Conservation (phyloP, 1,140 invertebrate species). For the Laodelphax striatellus region DNA sequence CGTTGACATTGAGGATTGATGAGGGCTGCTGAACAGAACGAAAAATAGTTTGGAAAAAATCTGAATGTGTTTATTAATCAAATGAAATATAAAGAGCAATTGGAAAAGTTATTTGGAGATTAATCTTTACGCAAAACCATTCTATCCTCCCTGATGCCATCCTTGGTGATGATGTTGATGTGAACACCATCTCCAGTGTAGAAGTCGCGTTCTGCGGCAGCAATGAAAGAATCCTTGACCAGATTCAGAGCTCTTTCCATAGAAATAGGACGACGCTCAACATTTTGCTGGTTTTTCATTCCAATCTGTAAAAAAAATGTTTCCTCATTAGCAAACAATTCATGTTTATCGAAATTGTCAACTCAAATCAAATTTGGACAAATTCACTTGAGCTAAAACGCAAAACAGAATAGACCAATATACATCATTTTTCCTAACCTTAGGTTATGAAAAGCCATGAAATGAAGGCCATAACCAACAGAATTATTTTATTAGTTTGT, state of each 20-base stretch:
- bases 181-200: slow-evolving; percentile 87
- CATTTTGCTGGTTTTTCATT: slow-evolving; percentile 67
- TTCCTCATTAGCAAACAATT: not conserved
- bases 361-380: too few species aligned
- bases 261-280: slow-evolving; percentile 45
- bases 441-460: too few species aligned
- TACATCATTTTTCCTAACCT: too few species aligned
- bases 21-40: too few species aligned
- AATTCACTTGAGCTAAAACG: too few species aligned
- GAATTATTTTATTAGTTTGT: too few species aligned
- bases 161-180: slow-evolving; percentile 83
- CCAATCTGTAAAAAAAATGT: slow-evolving; percentile 50
- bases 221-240: slow-evolving; percentile 91
- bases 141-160: slow-evolving; percentile 61
- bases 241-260: slow-evolving; percentile 71
- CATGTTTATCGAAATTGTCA: not conserved
- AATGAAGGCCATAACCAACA: too few species aligned
- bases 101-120: slow-evolving; percentile 19
- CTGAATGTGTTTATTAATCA: too few species aligned
- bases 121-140: slow-evolving; percentile 72
- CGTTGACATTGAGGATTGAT: too few species aligned
- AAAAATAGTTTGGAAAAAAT: too few species aligned
- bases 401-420: too few species aligned
- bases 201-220: slow-evolving; percentile 94
- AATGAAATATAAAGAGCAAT: too few species aligned